Base-by-base conservation (phyloP, 2,888 invertebrate species). In the Megaustenia siamemsis region DNA sequence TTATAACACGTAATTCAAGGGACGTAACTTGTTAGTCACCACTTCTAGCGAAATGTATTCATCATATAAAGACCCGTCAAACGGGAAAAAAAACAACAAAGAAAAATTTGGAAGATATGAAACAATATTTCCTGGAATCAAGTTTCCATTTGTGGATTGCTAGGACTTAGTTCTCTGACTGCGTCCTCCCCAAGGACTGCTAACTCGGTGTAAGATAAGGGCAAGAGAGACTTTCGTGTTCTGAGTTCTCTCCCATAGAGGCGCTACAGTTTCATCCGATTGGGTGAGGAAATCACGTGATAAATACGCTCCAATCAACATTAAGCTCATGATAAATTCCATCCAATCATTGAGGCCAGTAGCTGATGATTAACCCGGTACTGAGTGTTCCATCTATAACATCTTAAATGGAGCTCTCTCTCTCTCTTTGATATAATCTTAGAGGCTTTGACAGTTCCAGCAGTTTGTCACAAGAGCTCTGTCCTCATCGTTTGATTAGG, bases 311-410 rank as follows among this genome's bases (percentile, higher is more conserved):
- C 80, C 80, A 80, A 80, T 80, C 80, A 80, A 69, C 45, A 69
- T 35, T 80, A 69, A 80, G 68, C 80, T 68, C 21, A 35, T 80
- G 80, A 80, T 69, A 69, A 80, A 80, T 80, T 68, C 43, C 38
- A 80, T 69, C 69, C 69, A 68, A 53, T 53, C 68, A 68, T 32
- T n/a, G 45, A 21, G 69, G 40, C 28, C 38, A 53, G 15, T 24
- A 28, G 38, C 49, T 32, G n/a, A 24, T 32, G 68, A 68, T 68
- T 53, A 69, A 38, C 80, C 45, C 49, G 45, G n/a, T 63, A 21
- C 24, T 32, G 32, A 28, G 79, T 12, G 45, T 43, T 63, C 35
- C 63, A 43, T 71, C 53, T 56, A 32, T 76, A 35, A 76, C 43
- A 56, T 76, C 0, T 43, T 69, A 21, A 56, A 63, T 32, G 38